Evolutionary conservation across 2,113 vertebrate species (phyloP), one percentile per base, ranked within the genome.

Genomic region (Lates calcarifer): DNA sequence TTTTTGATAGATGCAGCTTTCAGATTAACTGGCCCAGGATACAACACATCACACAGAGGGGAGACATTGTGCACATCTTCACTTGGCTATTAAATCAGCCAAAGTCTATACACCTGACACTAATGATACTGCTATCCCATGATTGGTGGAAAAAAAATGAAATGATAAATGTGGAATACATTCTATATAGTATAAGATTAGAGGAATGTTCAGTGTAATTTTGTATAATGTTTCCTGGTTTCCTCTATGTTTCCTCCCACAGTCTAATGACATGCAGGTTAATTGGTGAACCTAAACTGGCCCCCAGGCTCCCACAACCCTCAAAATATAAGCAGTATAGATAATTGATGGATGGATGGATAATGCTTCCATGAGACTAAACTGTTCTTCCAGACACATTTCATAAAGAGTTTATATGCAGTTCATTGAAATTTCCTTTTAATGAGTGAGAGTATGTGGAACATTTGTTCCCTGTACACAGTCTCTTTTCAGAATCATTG

Each of bases 1-100:
- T 49, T 83, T 39, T 47, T 33, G 56, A 79, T 51, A 45, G 72
- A 63, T 74, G 57, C 57, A 53, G 33, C 43, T n/a, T 0, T 68
- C 35, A 29, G 45, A 14, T 45, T 37, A 62, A 39, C 56, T 26
- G 68, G 47, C 55, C 79, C 75, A 63, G 1, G 56, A 74, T 78
- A 51, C 62, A 74, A 49, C 45, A 39, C 61, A 73, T 62, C 39
- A 55, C 20, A 35, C 33, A 39, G 51, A 57, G 15, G 10, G 14
- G 35, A 18, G n/a, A 39, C 17, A 4, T 41, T 51, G 33, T 26
- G n/a, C 10, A 33, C 4, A 33, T 26, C 49, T 28, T 24, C 51
- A 29, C 53, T 56, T 26, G 14, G 35, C 22, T 41, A 26, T 28
- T 41, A 56, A 71, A 71, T 41, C 5, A 70, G 31, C 33, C 37